A percentile compares a stretch with the other conserved stretches of the same genome.
phyloP scores from a whole-genome alignment of 1,140 invertebrate genomes.

The Archivesica marissinica region DNA sequence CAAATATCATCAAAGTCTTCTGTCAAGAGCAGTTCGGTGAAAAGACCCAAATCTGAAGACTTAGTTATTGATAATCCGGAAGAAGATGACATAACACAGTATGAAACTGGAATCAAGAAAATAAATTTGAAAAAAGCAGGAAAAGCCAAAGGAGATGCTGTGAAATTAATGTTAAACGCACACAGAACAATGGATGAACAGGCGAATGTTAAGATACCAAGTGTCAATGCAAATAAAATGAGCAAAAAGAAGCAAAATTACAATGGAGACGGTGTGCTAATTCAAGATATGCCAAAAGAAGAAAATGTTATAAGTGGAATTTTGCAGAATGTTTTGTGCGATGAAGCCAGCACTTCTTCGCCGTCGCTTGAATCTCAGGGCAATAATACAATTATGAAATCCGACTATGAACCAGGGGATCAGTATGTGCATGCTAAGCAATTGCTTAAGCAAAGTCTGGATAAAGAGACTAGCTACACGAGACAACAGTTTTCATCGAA shows the following conservation, averaged over 20 bases:
- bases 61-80: constrained; percentile 24
- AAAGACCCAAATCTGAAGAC: neutral
- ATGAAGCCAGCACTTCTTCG: neutral
- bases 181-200: neutral
- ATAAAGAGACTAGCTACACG: neutral
- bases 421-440: neutral
- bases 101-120: neutral
- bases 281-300: constrained; percentile 42
- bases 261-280: constrained; percentile 21
- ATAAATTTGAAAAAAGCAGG: neutral
- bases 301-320: constrained; percentile 14
- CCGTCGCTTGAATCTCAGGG: neutral
- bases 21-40: neutral
- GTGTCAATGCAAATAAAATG: neutral
- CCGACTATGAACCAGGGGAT: neutral
- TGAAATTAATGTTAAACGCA: neutral
- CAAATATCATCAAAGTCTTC: neutral
- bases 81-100: neutral
- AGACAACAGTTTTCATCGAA: neutral
- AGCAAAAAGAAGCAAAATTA: neutral
- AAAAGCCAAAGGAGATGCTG: neutral
- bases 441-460: neutral
- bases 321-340: neutral
- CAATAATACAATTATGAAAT: neutral
- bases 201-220: neutral